Evolutionary conservation across 2,797 vertebrate species (phyloP), one percentile per base, ranked within the genome.

Genomic region (Lithobates sylvaticus): DNA sequence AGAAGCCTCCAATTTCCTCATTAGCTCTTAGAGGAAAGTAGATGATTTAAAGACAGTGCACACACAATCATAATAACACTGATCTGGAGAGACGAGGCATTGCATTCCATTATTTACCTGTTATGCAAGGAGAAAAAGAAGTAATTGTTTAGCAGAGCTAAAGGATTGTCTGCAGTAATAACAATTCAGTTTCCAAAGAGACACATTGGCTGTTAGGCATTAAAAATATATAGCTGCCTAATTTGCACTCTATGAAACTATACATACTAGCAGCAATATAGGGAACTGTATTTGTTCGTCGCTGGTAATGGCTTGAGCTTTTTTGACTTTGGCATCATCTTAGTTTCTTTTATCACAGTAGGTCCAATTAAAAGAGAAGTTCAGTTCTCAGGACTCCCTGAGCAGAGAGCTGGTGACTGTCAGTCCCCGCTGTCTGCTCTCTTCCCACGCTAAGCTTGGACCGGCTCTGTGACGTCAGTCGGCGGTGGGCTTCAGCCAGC

Each of bases 1-100:
- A 89, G 81, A 85, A 88, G 88, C 82, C 88, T 91, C 83, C 90
- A 89, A 88, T 89, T 91, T 90, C 84, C 88, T 88, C 88, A 88
- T 91, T 91, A 89, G 88, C 87, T 80, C 84, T 84, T 83, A 34
- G 83, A 91, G 84, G 80, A 91, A 91, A 91, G 91, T 71, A 88
- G 84, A 84, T 92, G 88, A 89, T 89, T 88, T 89, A 67, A 89
- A 90, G 88, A 88, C 84, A 88, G 90, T 88, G 87, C 88, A 15
- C 88, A 15, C 88, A 76, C 86, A 87, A 84, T 87, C 2, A 0
- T 90, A 89, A 91, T 91, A 89, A 81, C 70, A 73, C 68, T 67
- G 76, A 85, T 85, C 68, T 85, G 64, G 8, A 32, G 61, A 80
- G 84, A 44, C 47, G 75, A 78, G 54, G 23, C 8, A n/a, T 9